These are phyloP conservation scores for Campylomormyrus tamandua DNA, from an alignment of 2,113 vertebrate genomes.

Conservation along the genomic window DNA sequence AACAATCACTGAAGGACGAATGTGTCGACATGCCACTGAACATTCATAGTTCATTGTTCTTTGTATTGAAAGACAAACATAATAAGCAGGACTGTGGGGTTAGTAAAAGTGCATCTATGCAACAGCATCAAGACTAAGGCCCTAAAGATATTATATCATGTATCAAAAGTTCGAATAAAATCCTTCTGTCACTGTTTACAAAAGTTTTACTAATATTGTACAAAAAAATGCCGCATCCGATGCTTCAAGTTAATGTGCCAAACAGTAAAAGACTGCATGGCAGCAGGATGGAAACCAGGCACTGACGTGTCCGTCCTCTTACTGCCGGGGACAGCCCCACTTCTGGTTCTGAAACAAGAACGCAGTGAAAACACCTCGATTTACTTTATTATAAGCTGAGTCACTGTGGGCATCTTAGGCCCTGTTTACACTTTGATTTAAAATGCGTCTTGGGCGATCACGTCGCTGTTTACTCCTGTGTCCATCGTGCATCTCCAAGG, in stretches of 20 bases:
- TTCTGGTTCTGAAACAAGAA: not conserved
- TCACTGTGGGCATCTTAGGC: not conserved
- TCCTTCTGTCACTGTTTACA: not conserved
- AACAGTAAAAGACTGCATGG: not conserved
- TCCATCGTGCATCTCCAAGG: not conserved
- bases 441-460: not conserved
- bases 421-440: not conserved
- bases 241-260: not conserved
- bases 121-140: not conserved
- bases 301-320: not conserved
- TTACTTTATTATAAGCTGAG: not conserved
- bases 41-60: not conserved
- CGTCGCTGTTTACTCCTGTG: not conserved
- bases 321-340: not conserved
- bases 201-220: not conserved
- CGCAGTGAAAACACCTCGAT: not conserved
- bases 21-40: not conserved
- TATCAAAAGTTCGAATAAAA: not conserved
- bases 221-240: not conserved
- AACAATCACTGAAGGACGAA: not conserved
- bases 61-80: not conserved
- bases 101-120: not conserved
- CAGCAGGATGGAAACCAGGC: not conserved
- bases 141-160: not conserved
- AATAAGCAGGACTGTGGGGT: not conserved